Evolutionary conservation across 2,113 vertebrate genomes (phyloP).

Genomic region (Indri indri): DNA sequence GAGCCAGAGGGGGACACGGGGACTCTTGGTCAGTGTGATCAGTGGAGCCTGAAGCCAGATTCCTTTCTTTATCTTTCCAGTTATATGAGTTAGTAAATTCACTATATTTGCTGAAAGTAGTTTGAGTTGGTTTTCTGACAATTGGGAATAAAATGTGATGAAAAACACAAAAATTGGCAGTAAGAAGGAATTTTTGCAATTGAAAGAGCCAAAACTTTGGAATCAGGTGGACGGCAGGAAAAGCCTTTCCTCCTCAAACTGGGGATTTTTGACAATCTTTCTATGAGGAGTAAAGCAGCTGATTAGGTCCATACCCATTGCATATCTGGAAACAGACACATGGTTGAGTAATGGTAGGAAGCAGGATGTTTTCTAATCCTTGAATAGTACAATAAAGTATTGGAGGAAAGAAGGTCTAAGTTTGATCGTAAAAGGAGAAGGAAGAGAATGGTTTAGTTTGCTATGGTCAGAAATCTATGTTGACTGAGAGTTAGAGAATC

Average conservation of each 20-base stretch:
- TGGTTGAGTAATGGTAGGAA: not conserved
- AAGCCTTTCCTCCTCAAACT: not conserved
- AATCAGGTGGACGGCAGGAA: not conserved
- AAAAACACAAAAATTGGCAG: not conserved
- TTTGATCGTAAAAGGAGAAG: not conserved
- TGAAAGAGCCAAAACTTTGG: not conserved
- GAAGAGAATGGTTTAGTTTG: not conserved
- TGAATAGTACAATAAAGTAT: not conserved
- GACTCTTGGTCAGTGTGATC: not conserved
- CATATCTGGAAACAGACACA: not conserved
- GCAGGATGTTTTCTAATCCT: not conserved
- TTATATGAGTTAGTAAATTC: not conserved
- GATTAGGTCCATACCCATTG: not conserved
- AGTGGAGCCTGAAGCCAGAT: not conserved
- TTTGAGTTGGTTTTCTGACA: not conserved
- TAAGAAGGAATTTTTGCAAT: not conserved
- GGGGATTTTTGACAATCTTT: not conserved
- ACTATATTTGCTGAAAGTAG: not conserved
- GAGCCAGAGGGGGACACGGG: not conserved
- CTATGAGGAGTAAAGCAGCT: not conserved
- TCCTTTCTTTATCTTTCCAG: not conserved
- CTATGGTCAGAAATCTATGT: too few relatives aligned
- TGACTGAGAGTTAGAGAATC: rapidly evolving
- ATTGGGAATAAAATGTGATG: not conserved
- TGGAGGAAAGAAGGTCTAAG: not conserved